A percentile compares a stretch with the other conserved stretches of the same genome.
Conservation (phyloP, 2,113 vertebrate genomes). For the Alouatta palliata region DNA sequence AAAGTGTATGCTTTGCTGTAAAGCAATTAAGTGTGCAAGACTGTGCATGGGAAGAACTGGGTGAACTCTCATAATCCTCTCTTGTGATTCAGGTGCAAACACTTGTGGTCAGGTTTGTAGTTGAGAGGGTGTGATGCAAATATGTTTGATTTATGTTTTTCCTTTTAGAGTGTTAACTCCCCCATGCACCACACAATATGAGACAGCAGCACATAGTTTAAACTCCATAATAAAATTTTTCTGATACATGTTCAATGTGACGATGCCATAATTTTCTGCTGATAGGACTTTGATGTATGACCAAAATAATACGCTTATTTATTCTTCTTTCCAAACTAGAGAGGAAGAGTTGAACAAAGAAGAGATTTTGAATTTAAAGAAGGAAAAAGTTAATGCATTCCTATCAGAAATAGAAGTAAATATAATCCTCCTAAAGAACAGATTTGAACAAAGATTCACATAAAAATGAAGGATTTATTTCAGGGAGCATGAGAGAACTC, state of each 20-base stretch:
- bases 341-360: slow-evolving; percentile 22
- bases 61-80: not conserved
- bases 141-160: slow-evolving; percentile 19
- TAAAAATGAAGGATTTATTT: slow-evolving; percentile 59
- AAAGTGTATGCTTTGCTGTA: not conserved
- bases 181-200: not conserved
- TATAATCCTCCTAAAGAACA: slow-evolving; percentile 49
- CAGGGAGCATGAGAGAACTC: not conserved
- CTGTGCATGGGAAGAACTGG: not conserved
- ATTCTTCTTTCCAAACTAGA: slow-evolving; percentile 14
- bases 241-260: slow-evolving; percentile 18
- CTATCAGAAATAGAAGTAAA: slow-evolving; percentile 48
- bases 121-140: not conserved
- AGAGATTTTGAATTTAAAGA: not conserved
- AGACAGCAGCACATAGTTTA: not conserved
- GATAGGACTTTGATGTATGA: slow-evolving; percentile 1
- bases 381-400: not conserved
- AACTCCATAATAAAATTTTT: not conserved
- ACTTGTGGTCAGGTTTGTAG: slow-evolving; percentile 36
- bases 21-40: not conserved
- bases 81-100: slow-evolving; percentile 49
- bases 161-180: not conserved
- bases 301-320: not conserved
- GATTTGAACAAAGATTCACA: slow-evolving; percentile 35
- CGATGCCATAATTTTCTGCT: slow-evolving; percentile 25